Evolutionary conservation across 2,888 invertebrate genomes (phyloP).

Genomic region (Norana najaformis): DNA sequence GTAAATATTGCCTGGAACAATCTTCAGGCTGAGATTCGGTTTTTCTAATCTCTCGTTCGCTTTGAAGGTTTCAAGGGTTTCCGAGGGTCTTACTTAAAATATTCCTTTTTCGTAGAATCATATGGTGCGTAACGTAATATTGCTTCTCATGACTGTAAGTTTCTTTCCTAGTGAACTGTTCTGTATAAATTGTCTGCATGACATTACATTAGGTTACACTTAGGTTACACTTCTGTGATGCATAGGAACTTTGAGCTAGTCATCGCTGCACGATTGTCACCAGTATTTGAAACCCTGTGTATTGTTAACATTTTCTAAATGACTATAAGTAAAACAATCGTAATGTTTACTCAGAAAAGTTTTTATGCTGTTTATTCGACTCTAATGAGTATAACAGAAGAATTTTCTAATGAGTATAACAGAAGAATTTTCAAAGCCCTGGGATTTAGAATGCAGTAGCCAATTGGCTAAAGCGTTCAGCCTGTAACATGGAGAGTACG

Average conservation of each 20-base stretch:
- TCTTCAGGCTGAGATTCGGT: no score
- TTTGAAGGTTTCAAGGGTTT: no score
- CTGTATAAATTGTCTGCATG: not conserved
- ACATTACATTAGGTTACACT: not conserved
- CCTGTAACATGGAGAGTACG: no score
- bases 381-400: no score
- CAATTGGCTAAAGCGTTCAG: no score
- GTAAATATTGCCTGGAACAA: not conserved
- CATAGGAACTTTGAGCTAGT: conserved; percentile 1
- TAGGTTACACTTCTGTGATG: not conserved
- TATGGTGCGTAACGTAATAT: not conserved
- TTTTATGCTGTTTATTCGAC: no score
- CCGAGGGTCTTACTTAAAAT: not conserved
- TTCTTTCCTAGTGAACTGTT: not conserved
- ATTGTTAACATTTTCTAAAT: no score
- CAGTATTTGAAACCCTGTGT: not conserved
- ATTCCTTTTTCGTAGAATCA: not conserved
- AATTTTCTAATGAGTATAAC: no score
- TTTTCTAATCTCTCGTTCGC: not conserved
- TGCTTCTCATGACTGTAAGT: not conserved
- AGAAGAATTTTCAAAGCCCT: no score
- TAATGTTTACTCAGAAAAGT: no score
- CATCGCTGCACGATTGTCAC: not conserved
- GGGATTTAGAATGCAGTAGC: no score
- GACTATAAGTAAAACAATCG: no score